Percentiles rank a stretch among this genome's conserved stretches.
These are phyloP conservation scores for Drosophila ustulata DNA, from an alignment of 2,888 invertebrate species.

Conservation along the genomic window DNA sequence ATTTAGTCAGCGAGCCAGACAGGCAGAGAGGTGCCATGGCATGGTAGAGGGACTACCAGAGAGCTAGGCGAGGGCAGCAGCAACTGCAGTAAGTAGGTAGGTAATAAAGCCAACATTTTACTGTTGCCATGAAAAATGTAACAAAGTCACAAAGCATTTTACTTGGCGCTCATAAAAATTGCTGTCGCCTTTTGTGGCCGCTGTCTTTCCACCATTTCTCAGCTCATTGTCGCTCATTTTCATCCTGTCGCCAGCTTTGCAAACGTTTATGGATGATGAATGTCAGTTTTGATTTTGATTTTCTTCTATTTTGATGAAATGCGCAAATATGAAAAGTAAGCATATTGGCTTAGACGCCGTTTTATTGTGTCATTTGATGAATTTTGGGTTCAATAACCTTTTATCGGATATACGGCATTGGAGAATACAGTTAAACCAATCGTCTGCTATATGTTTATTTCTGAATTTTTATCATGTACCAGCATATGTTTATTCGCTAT, in stretches of 20 bases:
- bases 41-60: background rate
- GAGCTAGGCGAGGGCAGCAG: background rate
- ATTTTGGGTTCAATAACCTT: constrained; percentile 51
- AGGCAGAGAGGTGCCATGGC: background rate
- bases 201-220: constrained; percentile 13
- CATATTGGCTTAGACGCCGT: constrained; percentile 35
- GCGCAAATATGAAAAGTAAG: constrained; percentile 39
- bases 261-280: constrained; percentile 73
- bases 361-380: constrained; percentile 32
- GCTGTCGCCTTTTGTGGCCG: constrained; percentile 38
- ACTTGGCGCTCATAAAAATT: constrained; percentile 63
- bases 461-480: constrained; percentile 22
- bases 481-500: constrained; percentile 36
- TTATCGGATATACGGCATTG: constrained; percentile 13
- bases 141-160: constrained; percentile 77
- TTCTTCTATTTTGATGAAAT: constrained; percentile 58
- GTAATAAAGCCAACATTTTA: constrained; percentile 73
- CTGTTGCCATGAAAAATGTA: constrained; percentile 73
- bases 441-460: constrained; percentile 34
- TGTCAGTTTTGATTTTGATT: constrained; percentile 63
- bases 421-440: constrained; percentile 15
- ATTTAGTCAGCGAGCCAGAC: constrained; percentile 55
- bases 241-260: constrained; percentile 53
- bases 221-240: constrained; percentile 40
- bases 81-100: constrained; percentile 64